Percentiles rank a stretch among this genome's conserved stretches.
These are phyloP conservation scores for Crocidura indochinensis DNA, from an alignment of 2,797 vertebrate species.

Conservation along the genomic window DNA sequence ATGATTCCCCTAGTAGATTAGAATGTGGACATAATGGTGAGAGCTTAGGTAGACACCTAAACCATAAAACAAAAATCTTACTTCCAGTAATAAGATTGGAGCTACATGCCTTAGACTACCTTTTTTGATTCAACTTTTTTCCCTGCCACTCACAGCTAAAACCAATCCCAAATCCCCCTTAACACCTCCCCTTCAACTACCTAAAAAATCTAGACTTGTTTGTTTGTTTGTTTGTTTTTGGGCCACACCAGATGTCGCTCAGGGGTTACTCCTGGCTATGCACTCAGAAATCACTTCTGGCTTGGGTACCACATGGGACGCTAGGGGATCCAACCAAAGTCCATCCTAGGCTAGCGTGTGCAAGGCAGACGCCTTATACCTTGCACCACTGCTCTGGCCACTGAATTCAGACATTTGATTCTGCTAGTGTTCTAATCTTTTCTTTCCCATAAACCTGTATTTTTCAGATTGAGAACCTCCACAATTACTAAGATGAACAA, in stretches of 20 bases:
- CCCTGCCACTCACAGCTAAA: neutral
- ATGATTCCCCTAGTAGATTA: neutral
- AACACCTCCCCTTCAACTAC: neutral
- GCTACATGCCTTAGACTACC: neutral
- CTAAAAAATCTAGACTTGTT: neutral
- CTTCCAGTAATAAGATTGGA: neutral
- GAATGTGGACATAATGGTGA: neutral
- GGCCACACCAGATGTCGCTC: no score
- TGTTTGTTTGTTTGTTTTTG: no score
- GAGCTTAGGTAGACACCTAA: neutral
- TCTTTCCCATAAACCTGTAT: neutral
- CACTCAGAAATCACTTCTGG: no score
- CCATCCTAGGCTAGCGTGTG: no score
- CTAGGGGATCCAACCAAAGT: no score
- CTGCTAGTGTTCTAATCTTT: neutral
- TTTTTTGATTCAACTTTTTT: neutral
- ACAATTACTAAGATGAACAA: neutral
- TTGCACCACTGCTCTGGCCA: no score
- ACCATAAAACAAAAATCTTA: slow-evolving; percentile 5
- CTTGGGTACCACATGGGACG: no score
- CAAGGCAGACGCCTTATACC: no score
- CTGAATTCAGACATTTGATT: neutral
- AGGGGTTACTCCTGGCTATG: no score
- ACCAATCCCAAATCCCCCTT: neutral
- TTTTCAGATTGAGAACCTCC: neutral